Conservation (phyloP, 2,888 invertebrate species). For the Eupithecia subfuscata region DNA sequence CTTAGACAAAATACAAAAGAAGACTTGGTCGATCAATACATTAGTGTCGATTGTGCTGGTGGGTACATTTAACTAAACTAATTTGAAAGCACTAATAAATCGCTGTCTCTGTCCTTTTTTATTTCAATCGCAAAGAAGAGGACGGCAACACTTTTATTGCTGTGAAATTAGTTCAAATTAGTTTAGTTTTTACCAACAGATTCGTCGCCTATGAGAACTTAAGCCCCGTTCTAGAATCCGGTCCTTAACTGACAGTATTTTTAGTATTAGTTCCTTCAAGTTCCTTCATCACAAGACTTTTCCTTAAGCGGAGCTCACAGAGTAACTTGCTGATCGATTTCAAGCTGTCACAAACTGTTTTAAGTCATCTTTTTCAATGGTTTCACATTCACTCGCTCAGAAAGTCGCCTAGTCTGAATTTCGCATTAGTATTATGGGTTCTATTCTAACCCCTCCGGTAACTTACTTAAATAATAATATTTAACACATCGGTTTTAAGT, state of each 20-base stretch:
- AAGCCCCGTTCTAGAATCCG: background rate
- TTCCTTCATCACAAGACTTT: conserved; percentile 56
- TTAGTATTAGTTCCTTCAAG: conserved; percentile 49
- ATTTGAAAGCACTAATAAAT: background rate
- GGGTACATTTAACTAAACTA: background rate
- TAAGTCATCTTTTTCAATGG: background rate
- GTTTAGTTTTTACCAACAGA: background rate
- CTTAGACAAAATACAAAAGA: background rate
- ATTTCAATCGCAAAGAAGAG: background rate
- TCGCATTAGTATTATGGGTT: background rate
- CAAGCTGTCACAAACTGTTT: background rate
- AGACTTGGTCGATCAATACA: background rate
- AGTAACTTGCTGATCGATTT: background rate
- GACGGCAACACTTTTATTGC: background rate
- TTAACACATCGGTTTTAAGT: background rate
- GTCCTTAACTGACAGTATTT: conserved; percentile 28
- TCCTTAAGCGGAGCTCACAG: conserved; percentile 10
- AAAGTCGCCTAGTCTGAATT: background rate
- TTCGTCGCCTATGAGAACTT: background rate
- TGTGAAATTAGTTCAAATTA: background rate
- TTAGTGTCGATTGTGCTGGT: background rate
- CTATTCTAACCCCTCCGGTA: background rate
- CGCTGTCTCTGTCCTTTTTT: background rate
- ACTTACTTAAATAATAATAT: background rate
- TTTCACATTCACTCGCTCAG: background rate